phyloP scores from a whole-genome alignment of 1,140 invertebrate genomes.

The Brachystomella parvula region DNA sequence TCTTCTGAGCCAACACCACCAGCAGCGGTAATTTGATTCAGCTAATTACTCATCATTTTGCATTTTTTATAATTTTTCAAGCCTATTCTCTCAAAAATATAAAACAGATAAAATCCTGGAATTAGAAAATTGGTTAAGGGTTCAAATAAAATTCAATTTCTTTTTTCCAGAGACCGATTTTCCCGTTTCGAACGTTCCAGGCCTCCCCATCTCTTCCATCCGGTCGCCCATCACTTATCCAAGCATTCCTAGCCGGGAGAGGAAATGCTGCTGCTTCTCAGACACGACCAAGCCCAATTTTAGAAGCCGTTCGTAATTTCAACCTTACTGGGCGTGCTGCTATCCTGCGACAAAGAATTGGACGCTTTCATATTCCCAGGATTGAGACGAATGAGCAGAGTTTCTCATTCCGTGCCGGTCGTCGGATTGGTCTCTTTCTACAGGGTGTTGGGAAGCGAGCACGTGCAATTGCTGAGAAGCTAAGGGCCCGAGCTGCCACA shows the following conservation, averaged over 20 bases:
- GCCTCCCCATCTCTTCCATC: neutral
- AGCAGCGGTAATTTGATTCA: neutral
- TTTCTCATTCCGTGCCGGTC: neutral
- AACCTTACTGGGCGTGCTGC: neutral
- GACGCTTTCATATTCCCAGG: neutral
- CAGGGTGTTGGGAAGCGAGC: neutral
- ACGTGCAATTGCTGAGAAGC: neutral
- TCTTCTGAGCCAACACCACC: neutral
- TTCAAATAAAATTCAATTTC: neutral
- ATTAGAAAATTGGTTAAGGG: neutral
- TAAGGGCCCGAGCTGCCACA: neutral
- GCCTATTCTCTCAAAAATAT: neutral
- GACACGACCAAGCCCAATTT: neutral
- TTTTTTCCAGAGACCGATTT: neutral
- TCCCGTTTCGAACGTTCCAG: neutral
- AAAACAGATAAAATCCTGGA: neutral
- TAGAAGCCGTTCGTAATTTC: neutral
- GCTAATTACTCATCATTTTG: neutral
- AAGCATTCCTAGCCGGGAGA: neutral
- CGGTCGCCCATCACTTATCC: neutral
- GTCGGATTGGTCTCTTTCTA: neutral
- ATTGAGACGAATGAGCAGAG: neutral
- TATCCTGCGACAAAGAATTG: neutral
- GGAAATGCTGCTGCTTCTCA: neutral
- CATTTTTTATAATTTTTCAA: neutral